Conservation (phyloP, 2,113 vertebrate genomes). For the Dascyllus trimaculatus region DNA sequence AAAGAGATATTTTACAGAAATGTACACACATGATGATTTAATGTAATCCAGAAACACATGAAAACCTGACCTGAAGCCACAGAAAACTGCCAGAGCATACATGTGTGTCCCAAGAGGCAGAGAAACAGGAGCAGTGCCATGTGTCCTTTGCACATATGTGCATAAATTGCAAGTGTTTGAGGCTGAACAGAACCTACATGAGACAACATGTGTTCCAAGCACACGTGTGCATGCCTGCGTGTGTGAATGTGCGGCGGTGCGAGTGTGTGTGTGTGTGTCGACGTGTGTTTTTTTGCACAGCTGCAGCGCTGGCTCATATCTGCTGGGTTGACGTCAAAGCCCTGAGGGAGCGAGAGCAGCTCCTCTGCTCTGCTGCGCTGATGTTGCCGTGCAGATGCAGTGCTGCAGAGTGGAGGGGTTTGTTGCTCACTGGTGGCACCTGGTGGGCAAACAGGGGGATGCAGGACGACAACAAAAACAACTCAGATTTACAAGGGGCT, state of each 20-base stretch:
- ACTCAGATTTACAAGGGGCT: no score
- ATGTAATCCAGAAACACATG: background rate
- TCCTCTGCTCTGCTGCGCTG: conserved; percentile 48
- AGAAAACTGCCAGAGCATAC: background rate
- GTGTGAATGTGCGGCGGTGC: conserved; percentile 4
- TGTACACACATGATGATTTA: background rate
- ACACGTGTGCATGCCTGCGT: conserved; percentile 1
- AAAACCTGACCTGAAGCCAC: conserved; percentile 13
- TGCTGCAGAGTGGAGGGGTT: background rate
- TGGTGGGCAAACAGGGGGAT: conserved; percentile 8
- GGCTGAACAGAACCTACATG: conserved; percentile 31
- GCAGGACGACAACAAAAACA: background rate
- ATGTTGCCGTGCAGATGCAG: conserved; percentile 47
- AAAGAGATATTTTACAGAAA: background rate
- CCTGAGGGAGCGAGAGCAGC: conserved; percentile 26
- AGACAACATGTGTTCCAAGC: conserved; percentile 33
- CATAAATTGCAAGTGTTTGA: conserved; percentile 12
- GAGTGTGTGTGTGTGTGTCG: conserved; percentile 10
- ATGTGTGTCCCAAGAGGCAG: conserved; percentile 7
- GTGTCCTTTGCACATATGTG: background rate
- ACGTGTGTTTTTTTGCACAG: conserved; percentile 22
- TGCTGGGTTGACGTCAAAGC: conserved; percentile 68
- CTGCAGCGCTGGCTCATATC: conserved; percentile 53
- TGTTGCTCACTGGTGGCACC: conserved; percentile 44
- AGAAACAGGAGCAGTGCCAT: background rate